Conservation (phyloP, 2,113 vertebrate genomes). For the Hypocryptadius cinnamomeus region DNA sequence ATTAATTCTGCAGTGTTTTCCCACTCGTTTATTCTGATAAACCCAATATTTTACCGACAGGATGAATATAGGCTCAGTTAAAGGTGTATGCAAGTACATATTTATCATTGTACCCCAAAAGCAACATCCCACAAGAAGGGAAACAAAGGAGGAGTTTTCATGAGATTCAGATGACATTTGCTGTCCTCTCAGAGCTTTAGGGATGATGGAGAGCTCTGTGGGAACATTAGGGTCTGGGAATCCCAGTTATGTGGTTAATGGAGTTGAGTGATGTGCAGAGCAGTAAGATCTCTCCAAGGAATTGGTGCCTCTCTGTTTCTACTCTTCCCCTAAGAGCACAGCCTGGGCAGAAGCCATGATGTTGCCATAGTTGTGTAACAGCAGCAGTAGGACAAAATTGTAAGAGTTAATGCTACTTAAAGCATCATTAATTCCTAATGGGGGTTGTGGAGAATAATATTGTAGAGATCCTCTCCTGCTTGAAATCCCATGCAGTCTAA, state of each 20-base stretch:
- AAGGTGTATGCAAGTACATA: not conserved
- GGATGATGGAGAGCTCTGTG: not conserved
- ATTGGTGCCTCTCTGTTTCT: not conserved
- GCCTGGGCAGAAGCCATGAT: not conserved
- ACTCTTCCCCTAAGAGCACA: not conserved
- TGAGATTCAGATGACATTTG: not conserved
- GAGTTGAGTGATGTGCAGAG: not conserved
- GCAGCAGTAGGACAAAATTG: not conserved
- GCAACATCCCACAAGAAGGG: not conserved
- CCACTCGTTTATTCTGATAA: not conserved
- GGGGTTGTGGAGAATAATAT: not conserved
- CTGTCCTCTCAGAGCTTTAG: not conserved
- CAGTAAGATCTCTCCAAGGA: not conserved
- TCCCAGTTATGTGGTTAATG: not conserved
- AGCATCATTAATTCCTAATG: not conserved
- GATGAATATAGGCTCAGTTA: not conserved
- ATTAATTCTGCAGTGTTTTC: not conserved
- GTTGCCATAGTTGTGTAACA: not conserved
- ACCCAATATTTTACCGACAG: not conserved
- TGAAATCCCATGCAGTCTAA: not conserved
- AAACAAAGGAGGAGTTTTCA: not conserved
- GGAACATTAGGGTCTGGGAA: not conserved
- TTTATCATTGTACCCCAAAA: not conserved
- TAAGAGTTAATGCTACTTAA: not conserved
- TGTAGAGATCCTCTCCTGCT: not conserved